phyloP scores from a whole-genome alignment of 2,113 vertebrate genomes.

The western clawed frog (Xenopus tropicalis) region UCB_Xtro_10.0 CM004446.2:97445001-97445500 shows the following conservation, averaged over 20 bases:
- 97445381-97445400: too few species aligned
- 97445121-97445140: constrained; percentile 69
- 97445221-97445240: constrained; percentile 87
- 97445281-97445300: background rate
- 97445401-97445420: too few species aligned
- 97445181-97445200: constrained; percentile 87
- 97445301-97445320: background rate
- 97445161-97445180: constrained; percentile 93
- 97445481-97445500: too few species aligned
- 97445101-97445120: constrained; percentile 82
- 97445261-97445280: background rate
- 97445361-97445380: too few species aligned
- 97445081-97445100: constrained; percentile 86
- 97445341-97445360: too few species aligned
- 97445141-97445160: constrained; percentile 88
- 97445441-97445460: too few species aligned
- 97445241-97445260: constrained; percentile 52
- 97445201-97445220: constrained; percentile 79
- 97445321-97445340: background rate
- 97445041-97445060: constrained; percentile 82
- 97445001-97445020: constrained; percentile 72
- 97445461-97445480: too few species aligned
- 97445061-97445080: constrained; percentile 77
- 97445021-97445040: constrained; percentile 75
- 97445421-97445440: too few species aligned